A percentile compares a stretch with the other conserved stretches of the same genome.
These are phyloP conservation scores for Indicator maculatus DNA, from an alignment of 2,113 vertebrate genomes.

Conservation along the genomic window DNA sequence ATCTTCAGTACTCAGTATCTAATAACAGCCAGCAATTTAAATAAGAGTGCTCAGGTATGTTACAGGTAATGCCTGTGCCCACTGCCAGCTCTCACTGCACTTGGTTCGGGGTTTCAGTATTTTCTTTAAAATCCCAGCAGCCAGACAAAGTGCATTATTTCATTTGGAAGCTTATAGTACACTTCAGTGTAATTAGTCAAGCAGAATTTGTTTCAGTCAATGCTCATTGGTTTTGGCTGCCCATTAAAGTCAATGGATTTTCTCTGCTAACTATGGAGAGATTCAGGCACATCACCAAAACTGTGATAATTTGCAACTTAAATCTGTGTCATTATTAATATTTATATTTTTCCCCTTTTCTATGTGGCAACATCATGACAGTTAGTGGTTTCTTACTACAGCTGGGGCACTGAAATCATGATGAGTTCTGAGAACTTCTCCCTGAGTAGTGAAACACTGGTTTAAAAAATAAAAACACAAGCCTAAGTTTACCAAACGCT, in stretches of 20 bases:
- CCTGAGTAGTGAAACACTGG: not conserved
- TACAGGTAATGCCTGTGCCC: not conserved
- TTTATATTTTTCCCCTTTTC: not conserved
- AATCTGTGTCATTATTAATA: not conserved
- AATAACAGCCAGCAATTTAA: not conserved
- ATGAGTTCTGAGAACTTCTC: not conserved
- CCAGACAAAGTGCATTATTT: not conserved
- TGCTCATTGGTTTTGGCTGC: not conserved
- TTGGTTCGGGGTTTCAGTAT: not conserved
- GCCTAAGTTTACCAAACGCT: not conserved
- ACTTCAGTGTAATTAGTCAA: not conserved
- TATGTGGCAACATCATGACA: not conserved
- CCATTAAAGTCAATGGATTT: not conserved
- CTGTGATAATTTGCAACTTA: not conserved
- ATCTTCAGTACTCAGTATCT: not conserved
- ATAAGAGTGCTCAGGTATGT: not conserved
- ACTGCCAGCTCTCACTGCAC: not conserved
- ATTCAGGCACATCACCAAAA: not conserved
- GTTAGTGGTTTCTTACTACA: not conserved
- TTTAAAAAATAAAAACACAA: not conserved
- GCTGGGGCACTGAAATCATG: not conserved
- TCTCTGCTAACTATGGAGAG: not conserved
- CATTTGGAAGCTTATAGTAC: not conserved
- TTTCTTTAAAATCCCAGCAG: not conserved
- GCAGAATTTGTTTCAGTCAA: not conserved